Conservation (phyloP, 2,888 invertebrate genomes). For the Callyntrura sp. region DNA sequence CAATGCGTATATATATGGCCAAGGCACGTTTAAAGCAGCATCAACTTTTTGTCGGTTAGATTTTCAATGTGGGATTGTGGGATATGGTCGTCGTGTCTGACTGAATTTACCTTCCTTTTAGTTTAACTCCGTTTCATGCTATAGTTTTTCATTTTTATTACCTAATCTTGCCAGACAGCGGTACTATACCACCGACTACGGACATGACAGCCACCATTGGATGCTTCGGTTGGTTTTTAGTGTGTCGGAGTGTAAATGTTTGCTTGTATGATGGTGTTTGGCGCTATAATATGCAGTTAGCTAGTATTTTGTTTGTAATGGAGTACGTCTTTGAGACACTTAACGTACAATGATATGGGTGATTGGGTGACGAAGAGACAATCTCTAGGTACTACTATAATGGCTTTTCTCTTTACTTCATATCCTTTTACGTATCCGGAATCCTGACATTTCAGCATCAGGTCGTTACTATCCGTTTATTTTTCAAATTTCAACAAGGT, state of each 20-base stretch:
- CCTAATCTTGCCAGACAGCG: constrained; percentile 25
- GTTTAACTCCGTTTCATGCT: neutral
- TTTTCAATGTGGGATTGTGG: constrained; percentile 20
- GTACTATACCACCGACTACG: neutral
- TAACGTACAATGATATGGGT: too few species aligned
- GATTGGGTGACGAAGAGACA: too few species aligned
- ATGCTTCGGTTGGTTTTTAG: neutral
- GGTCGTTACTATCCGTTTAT: too few species aligned
- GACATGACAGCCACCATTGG: constrained; percentile 38
- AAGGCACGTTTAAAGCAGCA: too few species aligned
- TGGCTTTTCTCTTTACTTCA: too few species aligned
- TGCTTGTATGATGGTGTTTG: constrained; percentile 17
- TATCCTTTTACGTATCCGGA: too few species aligned
- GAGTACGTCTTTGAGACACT: too few species aligned
- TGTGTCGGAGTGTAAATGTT: neutral
- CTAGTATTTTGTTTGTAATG: neutral
- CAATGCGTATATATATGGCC: too few species aligned
- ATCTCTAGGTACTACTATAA: too few species aligned
- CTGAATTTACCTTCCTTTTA: neutral
- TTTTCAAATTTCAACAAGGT: too few species aligned
- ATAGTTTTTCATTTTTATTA: neutral
- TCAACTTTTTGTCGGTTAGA: too few species aligned
- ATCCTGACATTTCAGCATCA: too few species aligned
- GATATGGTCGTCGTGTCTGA: neutral
- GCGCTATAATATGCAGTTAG: neutral